A percentile compares a stretch with the other conserved stretches of the same genome.
phyloP scores from a whole-genome alignment of 2,113 vertebrate genomes.

The Actenoides hombroni region DNA sequence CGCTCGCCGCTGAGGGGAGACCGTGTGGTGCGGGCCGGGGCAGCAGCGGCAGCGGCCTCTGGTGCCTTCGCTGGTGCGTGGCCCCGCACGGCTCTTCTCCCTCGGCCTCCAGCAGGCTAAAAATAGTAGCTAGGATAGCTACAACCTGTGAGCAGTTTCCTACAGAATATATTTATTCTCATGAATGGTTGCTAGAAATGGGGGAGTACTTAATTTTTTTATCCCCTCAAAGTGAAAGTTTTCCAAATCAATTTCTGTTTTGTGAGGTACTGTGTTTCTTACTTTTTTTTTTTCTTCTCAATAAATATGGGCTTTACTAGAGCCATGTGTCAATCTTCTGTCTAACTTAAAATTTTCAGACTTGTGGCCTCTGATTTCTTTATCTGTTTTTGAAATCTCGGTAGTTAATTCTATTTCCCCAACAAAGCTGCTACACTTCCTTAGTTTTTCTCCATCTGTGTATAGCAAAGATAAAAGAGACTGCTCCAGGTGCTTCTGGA shows the following conservation, averaged over 20 bases:
- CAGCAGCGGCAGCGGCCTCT: not conserved
- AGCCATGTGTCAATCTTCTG: rapidly evolving
- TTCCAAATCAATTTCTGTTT: not conserved
- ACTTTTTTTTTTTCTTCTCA: not conserved
- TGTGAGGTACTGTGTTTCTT: not conserved
- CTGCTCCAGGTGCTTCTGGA: not conserved
- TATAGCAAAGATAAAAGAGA: not conserved
- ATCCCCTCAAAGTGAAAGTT: not conserved
- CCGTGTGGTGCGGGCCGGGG: too few species aligned
- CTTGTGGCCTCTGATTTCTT: rapidly evolving
- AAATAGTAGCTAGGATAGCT: not conserved
- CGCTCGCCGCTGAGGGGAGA: not conserved
- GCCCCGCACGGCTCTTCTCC: rapidly evolving
- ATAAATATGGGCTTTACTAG: not conserved
- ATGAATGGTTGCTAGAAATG: not conserved
- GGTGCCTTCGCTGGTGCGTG: rapidly evolving
- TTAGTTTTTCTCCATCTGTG: not conserved
- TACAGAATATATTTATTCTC: rapidly evolving
- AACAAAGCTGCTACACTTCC: rapidly evolving
- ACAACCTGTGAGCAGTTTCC: rapidly evolving
- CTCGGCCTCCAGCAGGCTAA: not conserved
- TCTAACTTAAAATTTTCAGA: not conserved
- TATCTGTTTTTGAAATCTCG: not conserved
- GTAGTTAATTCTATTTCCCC: not conserved
- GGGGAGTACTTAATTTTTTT: too few species aligned